phyloP scores from a whole-genome alignment of 2,888 invertebrate species.

The Noctua janthe region DNA sequence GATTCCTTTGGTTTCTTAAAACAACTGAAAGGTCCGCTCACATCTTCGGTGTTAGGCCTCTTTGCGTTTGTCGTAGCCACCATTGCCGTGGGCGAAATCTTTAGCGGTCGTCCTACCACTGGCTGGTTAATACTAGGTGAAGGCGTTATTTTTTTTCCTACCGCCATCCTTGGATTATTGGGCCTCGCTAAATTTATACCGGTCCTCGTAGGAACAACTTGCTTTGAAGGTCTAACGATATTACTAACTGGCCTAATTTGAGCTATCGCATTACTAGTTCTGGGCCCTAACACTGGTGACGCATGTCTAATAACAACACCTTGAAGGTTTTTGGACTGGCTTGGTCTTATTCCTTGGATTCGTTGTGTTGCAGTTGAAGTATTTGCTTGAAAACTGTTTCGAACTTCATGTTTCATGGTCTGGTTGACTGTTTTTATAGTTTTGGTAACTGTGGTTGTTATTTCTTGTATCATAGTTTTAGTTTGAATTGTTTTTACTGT shows the following conservation, averaged over 20 bases:
- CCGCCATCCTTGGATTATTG: slow-evolving; percentile 73
- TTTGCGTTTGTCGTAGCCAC: slow-evolving; percentile 70
- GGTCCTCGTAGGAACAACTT: slow-evolving; percentile 75
- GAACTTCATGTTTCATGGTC: slow-evolving; percentile 81
- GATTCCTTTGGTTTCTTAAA: slow-evolving; percentile 87
- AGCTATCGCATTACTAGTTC: slow-evolving; percentile 70
- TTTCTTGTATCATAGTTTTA: slow-evolving; percentile 86
- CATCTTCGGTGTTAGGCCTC: slow-evolving; percentile 74
- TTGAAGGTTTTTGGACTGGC: slow-evolving; percentile 74
- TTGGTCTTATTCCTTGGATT: slow-evolving; percentile 72
- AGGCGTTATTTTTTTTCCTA: slow-evolving; percentile 67
- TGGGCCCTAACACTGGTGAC: slow-evolving; percentile 72
- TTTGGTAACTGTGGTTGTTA: slow-evolving; percentile 88
- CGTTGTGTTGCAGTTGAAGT: slow-evolving; percentile 72
- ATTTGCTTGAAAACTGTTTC: slow-evolving; percentile 73
- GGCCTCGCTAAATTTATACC: slow-evolving; percentile 67
- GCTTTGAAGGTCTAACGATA: slow-evolving; percentile 72
- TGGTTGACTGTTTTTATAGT: slow-evolving; percentile 87
- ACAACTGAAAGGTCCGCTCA: slow-evolving; percentile 81
- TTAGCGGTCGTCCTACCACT: slow-evolving; percentile 74
- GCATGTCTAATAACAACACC: slow-evolving; percentile 78
- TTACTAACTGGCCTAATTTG: slow-evolving; percentile 66
- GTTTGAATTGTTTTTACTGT: slow-evolving; percentile 86
- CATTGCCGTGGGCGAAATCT: slow-evolving; percentile 79
- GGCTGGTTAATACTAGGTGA: slow-evolving; percentile 69